Conservation (phyloP, 2,797 vertebrate species). For the Philypnodon macrostomus region DNA sequence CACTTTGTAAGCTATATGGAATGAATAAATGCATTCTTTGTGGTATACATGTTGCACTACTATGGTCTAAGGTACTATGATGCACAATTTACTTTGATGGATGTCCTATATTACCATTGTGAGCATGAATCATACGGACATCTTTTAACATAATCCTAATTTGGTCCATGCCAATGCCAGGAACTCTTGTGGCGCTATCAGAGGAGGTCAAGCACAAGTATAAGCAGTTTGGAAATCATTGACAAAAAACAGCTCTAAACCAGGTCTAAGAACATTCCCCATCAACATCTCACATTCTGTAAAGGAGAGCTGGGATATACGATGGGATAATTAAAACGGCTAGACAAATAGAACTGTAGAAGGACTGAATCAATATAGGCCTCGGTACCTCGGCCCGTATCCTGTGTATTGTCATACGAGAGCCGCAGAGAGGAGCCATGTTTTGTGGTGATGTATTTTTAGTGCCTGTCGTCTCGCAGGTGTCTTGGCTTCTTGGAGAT, state of each 20-base stretch:
- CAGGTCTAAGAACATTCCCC: no score
- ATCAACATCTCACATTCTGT: constrained; percentile 11
- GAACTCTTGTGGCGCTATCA: no score
- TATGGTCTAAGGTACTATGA: no score
- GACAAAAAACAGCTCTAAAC: no score
- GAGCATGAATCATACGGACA: no score
- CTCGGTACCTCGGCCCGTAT: constrained; percentile 13
- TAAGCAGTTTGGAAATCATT: no score
- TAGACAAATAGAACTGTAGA: constrained; percentile 44
- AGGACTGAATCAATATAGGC: constrained; percentile 41
- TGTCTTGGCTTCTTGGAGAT: constrained; percentile 41
- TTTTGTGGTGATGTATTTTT: constrained; percentile 52
- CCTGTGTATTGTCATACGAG: constrained; percentile 45
- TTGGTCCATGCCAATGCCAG: no score
- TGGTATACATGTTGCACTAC: no score
- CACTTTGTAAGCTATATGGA: constrained; percentile 21
- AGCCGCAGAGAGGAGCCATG: constrained; percentile 30
- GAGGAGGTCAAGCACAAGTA: no score
- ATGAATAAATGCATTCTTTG: constrained; percentile 15
- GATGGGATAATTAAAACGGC: constrained; percentile 18
- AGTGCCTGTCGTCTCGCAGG: constrained; percentile 45
- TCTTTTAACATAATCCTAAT: no score
- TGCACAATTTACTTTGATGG: no score
- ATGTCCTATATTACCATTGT: no score
- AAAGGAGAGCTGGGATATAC: constrained; percentile 7